These are phyloP conservation scores for Sipha maydis DNA, from an alignment of 2,888 invertebrate species.

Conservation along the genomic window DNA sequence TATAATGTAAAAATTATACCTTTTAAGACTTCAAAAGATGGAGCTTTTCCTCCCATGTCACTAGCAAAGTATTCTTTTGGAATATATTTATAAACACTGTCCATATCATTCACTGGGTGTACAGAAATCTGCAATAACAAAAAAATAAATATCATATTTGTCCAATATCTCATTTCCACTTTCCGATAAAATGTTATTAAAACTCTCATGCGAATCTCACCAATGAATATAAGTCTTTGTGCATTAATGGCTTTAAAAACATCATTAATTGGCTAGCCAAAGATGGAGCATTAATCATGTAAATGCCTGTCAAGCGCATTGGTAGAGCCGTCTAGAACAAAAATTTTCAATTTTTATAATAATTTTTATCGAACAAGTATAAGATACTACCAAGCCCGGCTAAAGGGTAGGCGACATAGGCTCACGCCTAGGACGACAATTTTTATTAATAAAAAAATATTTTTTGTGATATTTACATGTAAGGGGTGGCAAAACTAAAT, in stretches of 20 bases:
- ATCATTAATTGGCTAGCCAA: constrained; percentile 61
- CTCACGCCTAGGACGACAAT: too few species aligned
- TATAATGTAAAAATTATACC: constrained; percentile 33
- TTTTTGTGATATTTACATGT: too few species aligned
- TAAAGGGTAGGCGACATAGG: too few species aligned
- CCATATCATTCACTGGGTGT: constrained; percentile 40
- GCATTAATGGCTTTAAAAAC: constrained; percentile 62
- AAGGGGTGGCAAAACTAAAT: too few species aligned
- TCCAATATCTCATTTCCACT: not conserved
- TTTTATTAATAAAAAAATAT: too few species aligned
- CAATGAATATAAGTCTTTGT: constrained; percentile 62
- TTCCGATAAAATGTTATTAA: not conserved
- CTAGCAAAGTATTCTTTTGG: constrained; percentile 61
- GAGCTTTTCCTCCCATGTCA: constrained; percentile 61
- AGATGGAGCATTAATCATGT: constrained; percentile 62
- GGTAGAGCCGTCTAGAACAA: constrained; percentile 54
- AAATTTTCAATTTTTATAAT: too few species aligned
- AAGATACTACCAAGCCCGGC: too few species aligned
- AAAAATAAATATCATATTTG: not conserved
- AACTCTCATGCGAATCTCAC: constrained; percentile 48
- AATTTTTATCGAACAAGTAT: too few species aligned
- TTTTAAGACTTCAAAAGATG: constrained; percentile 56
- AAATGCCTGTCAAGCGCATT: constrained; percentile 59
- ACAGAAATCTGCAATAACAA: constrained; percentile 51
- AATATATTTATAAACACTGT: constrained; percentile 56